These are phyloP conservation scores for Epizoanthus illoricatus DNA, from an alignment of 92 coral and sea anemone species.

Conservation along the genomic window DNA sequence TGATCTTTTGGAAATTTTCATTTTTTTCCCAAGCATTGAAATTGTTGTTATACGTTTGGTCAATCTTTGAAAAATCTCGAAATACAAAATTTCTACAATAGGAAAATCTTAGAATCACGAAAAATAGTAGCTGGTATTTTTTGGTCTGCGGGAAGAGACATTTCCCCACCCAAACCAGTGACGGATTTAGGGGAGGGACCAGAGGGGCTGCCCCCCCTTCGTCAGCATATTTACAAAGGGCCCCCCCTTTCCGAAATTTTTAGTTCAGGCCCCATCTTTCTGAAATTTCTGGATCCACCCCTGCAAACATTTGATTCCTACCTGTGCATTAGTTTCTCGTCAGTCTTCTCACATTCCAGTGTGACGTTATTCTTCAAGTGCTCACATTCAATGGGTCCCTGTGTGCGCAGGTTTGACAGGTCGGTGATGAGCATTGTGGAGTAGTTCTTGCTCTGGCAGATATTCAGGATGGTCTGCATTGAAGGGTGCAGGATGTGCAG, in stretches of 20 bases:
- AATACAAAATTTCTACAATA: too few relatives aligned
- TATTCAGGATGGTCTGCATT: constrained; percentile 92
- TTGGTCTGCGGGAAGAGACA: neutral
- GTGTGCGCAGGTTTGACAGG: constrained; percentile 82
- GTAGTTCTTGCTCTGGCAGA: constrained; percentile 89
- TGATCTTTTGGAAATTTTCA: neutral
- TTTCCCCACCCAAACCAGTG: neutral
- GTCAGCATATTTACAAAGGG: too few relatives aligned
- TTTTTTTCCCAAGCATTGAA: neutral
- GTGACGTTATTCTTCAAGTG: constrained; percentile 98
- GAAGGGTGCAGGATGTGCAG: constrained; percentile 93
- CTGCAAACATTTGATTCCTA: constrained; percentile 18
- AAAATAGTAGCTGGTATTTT: neutral
- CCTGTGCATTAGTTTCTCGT: constrained; percentile 99
- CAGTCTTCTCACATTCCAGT: constrained; percentile 94
- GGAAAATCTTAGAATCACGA: neutral
- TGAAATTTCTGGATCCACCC: too few relatives aligned
- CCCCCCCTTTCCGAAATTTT: too few relatives aligned
- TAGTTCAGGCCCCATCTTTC: too few relatives aligned
- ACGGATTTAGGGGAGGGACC: too few relatives aligned
- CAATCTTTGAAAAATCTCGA: too few relatives aligned
- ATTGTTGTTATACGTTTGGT: neutral
- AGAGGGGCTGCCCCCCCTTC: too few relatives aligned
- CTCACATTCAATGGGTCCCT: constrained; percentile 97
- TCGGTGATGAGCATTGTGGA: constrained; percentile 92